phyloP scores from a whole-genome alignment of 1,140 invertebrate species.

The Leptinotarsa defecta region DNA sequence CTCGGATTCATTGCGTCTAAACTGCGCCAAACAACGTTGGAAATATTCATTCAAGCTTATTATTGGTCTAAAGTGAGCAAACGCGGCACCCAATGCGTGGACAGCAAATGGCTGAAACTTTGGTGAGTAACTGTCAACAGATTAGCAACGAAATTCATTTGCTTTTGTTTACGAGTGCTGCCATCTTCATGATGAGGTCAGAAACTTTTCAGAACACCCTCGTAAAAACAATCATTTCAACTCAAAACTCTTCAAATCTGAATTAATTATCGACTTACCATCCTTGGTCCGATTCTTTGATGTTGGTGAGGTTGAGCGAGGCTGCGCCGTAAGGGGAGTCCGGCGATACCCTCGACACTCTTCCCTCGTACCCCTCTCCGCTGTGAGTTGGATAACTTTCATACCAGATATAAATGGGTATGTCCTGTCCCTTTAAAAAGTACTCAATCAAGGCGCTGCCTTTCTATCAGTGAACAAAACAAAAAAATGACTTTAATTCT shows the following conservation, averaged over 20 bases:
- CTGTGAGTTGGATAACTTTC: slow-evolving; percentile 94
- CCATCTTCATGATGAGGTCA: too few species aligned
- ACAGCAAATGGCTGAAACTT: too few species aligned
- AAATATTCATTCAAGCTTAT: too few species aligned
- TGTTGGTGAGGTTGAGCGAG: slow-evolving; percentile 91
- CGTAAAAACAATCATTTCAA: neutral
- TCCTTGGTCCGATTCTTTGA: slow-evolving; percentile 90
- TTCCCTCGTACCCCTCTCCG: slow-evolving; percentile 87
- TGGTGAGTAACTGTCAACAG: too few species aligned
- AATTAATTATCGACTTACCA: slow-evolving; percentile 62
- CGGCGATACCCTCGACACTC: slow-evolving; percentile 83
- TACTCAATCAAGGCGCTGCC: slow-evolving; percentile 44
- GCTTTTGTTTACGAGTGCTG: too few species aligned
- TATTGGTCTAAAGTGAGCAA: too few species aligned
- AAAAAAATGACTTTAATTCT: slow-evolving; percentile 45
- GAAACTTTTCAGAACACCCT: too few species aligned
- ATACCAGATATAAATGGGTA: slow-evolving; percentile 97
- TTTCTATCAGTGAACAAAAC: slow-evolving; percentile 38
- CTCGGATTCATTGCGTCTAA: too few species aligned
- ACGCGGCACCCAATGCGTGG: too few species aligned
- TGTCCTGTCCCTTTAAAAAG: slow-evolving; percentile 79
- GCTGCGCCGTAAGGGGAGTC: slow-evolving; percentile 87
- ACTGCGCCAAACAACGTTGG: too few species aligned
- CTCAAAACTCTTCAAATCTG: neutral
- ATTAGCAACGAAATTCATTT: too few species aligned